Evolutionary conservation across 2,888 invertebrate species (phyloP).

Genomic region (Heliconius charithonia): DNA sequence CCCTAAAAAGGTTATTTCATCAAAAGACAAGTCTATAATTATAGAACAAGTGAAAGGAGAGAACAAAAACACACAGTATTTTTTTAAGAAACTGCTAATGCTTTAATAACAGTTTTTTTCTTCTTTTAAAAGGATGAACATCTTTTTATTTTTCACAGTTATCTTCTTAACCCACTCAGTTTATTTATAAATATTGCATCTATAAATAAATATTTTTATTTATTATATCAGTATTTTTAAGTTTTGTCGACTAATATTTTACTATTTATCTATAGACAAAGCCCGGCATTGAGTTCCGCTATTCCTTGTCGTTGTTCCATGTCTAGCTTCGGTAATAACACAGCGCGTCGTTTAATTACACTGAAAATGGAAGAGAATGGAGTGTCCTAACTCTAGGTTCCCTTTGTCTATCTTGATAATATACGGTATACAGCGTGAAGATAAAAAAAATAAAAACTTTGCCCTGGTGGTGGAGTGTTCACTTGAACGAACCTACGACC

Average conservation of each 20-base stretch:
- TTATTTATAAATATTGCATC: not conserved
- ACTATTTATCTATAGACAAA: no score
- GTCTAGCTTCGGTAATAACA: no score
- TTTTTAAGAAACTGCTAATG: slow-evolving; percentile 4
- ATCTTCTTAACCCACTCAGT: not conserved
- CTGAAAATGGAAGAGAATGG: no score
- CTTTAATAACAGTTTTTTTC: slow-evolving; percentile 4
- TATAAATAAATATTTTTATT: not conserved
- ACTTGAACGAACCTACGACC: no score
- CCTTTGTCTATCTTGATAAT: no score
- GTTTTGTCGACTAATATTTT: not conserved
- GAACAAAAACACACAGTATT: slow-evolving; percentile 23
- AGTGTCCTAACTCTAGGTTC: no score
- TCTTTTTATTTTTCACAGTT: slow-evolving; percentile 5
- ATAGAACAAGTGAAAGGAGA: slow-evolving; percentile 23
- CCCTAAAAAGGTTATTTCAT: slow-evolving; percentile 4
- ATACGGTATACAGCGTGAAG: no score
- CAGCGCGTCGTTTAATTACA: no score
- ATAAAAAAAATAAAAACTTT: no score
- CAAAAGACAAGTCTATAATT: slow-evolving; percentile 21
- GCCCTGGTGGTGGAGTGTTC: no score
- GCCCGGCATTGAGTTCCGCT: no score
- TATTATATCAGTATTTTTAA: not conserved
- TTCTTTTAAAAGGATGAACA: not conserved
- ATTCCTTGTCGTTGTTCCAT: no score